A percentile compares a stretch with the other conserved stretches of the same genome.
These are phyloP conservation scores for Melanostoma scalare DNA, from an alignment of 2,888 invertebrate genomes.

Conservation along the genomic window DNA sequence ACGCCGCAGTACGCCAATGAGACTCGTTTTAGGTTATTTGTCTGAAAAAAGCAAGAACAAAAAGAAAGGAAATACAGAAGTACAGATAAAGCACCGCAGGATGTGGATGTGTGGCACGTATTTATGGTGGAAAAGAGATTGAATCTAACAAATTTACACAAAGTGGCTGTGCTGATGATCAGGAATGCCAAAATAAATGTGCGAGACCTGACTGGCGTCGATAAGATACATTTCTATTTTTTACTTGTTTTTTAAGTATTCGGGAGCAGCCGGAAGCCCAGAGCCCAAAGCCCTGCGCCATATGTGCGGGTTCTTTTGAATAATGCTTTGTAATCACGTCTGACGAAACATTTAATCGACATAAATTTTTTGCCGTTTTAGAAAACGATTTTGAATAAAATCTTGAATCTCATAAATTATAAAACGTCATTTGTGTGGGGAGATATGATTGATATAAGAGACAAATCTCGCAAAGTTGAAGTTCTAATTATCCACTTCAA, in stretches of 20 bases:
- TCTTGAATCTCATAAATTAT: too few relatives aligned
- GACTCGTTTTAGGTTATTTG: slow-evolving; percentile 35
- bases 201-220: slow-evolving; percentile 58
- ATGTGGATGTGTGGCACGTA: slow-evolving; percentile 47
- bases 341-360: not conserved
- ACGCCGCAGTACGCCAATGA: slow-evolving; percentile 31
- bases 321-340: not conserved
- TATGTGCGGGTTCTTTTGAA: not conserved
- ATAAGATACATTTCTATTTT: slow-evolving; percentile 26
- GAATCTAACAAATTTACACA: slow-evolving; percentile 53
- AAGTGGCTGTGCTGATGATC: slow-evolving; percentile 25
- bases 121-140: slow-evolving; percentile 25
- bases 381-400: too few relatives aligned
- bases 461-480: too few relatives aligned
- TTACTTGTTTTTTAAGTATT: too few relatives aligned
- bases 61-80: too few relatives aligned
- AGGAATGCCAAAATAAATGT: slow-evolving; percentile 51
- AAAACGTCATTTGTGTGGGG: too few relatives aligned
- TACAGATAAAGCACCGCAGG: slow-evolving; percentile 9
- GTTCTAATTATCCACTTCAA: too few relatives aligned
- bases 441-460: too few relatives aligned
- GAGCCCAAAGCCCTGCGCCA: not conserved
- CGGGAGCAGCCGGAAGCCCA: not conserved
- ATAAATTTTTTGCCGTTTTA: not conserved
- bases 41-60: not conserved